phyloP scores from a whole-genome alignment of 2,888 invertebrate species.

The Drosophila suboccidentalis region DNA sequence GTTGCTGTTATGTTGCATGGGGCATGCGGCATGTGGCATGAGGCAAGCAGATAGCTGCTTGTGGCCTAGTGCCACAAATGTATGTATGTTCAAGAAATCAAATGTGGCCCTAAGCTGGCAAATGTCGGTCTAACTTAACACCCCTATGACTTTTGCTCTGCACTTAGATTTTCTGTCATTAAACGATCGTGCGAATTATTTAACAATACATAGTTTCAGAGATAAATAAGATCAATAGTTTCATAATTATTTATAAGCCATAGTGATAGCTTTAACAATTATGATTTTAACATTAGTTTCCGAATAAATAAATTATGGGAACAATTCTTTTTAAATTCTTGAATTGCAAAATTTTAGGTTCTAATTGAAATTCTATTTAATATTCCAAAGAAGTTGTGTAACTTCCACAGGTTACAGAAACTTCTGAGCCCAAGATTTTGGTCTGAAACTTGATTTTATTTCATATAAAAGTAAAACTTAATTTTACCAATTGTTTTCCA shows the following conservation, averaged over 20 bases:
- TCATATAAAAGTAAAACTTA: too few relatives aligned
- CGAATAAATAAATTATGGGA: too few relatives aligned
- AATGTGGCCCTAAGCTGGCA: background rate
- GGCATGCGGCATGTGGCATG: constrained; percentile 12
- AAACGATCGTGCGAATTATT: background rate
- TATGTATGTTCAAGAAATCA: constrained; percentile 9
- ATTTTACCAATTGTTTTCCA: background rate
- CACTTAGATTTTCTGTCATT: background rate
- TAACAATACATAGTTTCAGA: background rate
- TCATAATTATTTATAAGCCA: too few relatives aligned
- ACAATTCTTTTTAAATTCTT: too few relatives aligned
- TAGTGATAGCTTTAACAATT: too few relatives aligned
- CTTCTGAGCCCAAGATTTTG: too few relatives aligned
- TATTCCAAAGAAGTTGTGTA: too few relatives aligned
- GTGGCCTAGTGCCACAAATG: constrained; percentile 21
- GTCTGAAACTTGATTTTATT: too few relatives aligned
- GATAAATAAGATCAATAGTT: background rate
- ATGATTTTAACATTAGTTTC: too few relatives aligned
- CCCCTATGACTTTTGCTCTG: background rate
- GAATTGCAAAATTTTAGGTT: too few relatives aligned
- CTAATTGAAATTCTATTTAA: too few relatives aligned
- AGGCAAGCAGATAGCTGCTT: constrained; percentile 6
- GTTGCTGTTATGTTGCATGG: background rate
- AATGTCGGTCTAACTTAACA: background rate
- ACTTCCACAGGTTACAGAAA: too few relatives aligned